Percentiles rank a stretch among this genome's conserved stretches.
Evolutionary conservation across 2,888 invertebrate species (phyloP).

Genomic region (Gastrophysa polygoni): DNA sequence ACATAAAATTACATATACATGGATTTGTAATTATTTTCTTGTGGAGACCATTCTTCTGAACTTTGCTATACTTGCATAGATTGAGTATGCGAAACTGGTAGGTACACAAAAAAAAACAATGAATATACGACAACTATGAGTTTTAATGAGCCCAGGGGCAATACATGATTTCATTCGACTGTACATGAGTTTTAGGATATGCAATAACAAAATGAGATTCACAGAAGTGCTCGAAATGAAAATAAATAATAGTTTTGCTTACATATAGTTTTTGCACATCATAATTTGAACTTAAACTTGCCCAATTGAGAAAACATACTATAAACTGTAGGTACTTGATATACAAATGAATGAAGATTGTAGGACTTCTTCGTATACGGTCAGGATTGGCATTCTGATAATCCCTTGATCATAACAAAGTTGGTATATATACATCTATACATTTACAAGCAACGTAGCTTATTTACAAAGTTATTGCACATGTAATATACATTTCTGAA

Average conservation of each 20-base stretch:
- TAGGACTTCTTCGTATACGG: conserved; percentile 52
- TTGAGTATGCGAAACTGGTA: conserved; percentile 10
- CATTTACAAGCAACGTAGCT: conserved; percentile 55
- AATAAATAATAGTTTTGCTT: conserved; percentile 19
- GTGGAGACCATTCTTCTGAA: too few relatives aligned
- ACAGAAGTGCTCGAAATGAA: conserved; percentile 38
- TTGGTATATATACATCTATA: conserved; percentile 56
- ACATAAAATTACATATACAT: too few relatives aligned
- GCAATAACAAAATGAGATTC: conserved; percentile 58
- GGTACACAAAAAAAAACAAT: conserved; percentile 28
- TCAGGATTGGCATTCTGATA: conserved; percentile 43
- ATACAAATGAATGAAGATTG: conserved; percentile 8
- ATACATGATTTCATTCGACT: conserved; percentile 56
- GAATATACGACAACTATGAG: conserved; percentile 57
- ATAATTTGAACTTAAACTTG: conserved; percentile 3
- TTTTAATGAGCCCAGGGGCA: conserved; percentile 58
- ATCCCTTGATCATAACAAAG: conserved; percentile 32
- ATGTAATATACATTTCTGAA: conserved; percentile 54
- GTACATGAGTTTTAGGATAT: conserved; percentile 56
- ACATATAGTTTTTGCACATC: background rate
- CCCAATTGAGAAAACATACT: background rate
- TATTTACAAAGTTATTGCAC: conserved; percentile 60
- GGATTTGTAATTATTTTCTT: too few relatives aligned
- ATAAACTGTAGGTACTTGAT: background rate
- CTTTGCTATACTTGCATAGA: background rate